These are phyloP conservation scores for Pan troglodytes DNA, from an alignment of 2,113 vertebrate species.

Conservation along the genomic window DNA sequence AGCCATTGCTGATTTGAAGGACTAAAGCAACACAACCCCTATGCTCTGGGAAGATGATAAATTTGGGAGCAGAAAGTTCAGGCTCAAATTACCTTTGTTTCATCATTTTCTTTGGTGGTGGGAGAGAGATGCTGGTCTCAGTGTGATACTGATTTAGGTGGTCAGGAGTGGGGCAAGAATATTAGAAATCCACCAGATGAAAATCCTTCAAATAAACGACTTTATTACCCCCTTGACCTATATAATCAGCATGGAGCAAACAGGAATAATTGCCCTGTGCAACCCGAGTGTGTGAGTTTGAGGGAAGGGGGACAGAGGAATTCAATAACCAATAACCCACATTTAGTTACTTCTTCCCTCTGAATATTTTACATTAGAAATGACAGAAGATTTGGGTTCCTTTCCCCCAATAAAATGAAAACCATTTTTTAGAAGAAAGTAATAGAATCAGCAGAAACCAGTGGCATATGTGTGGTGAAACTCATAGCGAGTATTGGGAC, in stretches of 20 bases:
- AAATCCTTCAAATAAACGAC: constrained; percentile 54
- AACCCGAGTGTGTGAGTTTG: not conserved
- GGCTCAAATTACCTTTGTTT: constrained; percentile 39
- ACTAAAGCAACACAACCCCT: not conserved
- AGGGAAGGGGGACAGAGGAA: not conserved
- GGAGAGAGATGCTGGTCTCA: constrained; percentile 1
- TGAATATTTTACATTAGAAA: not conserved
- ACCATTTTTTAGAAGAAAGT: not conserved
- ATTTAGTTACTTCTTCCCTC: not conserved
- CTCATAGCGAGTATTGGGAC: not conserved
- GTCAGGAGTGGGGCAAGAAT: constrained; percentile 32
- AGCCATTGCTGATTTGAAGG: constrained; percentile 6
- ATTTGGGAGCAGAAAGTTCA: constrained; percentile 44
- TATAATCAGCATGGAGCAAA: not conserved
- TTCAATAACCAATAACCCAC: not conserved
- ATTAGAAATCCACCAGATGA: constrained; percentile 32
- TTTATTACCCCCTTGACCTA: constrained; percentile 44
- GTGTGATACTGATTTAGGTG: not conserved
- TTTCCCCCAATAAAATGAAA: not conserved
- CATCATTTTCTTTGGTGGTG: not conserved
- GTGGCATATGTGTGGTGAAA: not conserved
- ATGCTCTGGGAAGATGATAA: constrained; percentile 6
- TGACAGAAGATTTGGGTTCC: not conserved
- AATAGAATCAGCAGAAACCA: constrained; percentile 17
- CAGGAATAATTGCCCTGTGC: not conserved